Base-by-base conservation (phyloP, 2,797 vertebrate species). In the Hyperoplus immaculatus region DNA sequence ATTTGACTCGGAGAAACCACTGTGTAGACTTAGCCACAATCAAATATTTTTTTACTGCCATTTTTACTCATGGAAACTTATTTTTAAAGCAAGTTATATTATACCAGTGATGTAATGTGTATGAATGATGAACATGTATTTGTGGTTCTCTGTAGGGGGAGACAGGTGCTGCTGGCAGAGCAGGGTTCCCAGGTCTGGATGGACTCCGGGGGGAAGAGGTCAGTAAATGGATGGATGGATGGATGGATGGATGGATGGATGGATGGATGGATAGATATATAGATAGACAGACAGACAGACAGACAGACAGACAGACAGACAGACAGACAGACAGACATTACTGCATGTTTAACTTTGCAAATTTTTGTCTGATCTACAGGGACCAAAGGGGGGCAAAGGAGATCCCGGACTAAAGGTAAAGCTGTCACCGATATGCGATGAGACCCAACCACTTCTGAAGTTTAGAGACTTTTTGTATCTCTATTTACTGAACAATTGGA, bases 391-490 rank as follows among this genome's bases (percentile, higher is more conserved):
- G 62, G 93, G 91, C 69, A 96, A 92, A 81, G 98, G 98, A 63
- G 95, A 96, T 53, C 81, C 51, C 63, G 98, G 98, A 89, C 91
- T 83, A 82, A 97, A 96, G 98, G 98, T 99, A 84, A 75, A 51
- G 49, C 9, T 2, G 7, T 16, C 12, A 8, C 5, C 0, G 0
- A 14, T 2, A 14, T 1, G 3, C 6, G 41, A 16, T 50, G 5
- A 38, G 42, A 47, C 12, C 50, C 49, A 4, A 77, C 15, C 3
- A 0, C 1, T 43, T 21, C 12, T 13, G 4, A 63, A 50, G 10
- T n/a, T 53, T 9, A 5, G 6, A 51, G 8, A 3, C 54, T 1
- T 13, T 47, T 18, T 4, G 1, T 45, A 47, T 36, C 45, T 18
- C 8, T 53, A 2, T 67, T 71, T 14, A 13, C n/a, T 13, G 0